Evolutionary conservation across 2,888 invertebrate genomes (phyloP).

Genomic region (Thecocarcelia acutangulata): DNA sequence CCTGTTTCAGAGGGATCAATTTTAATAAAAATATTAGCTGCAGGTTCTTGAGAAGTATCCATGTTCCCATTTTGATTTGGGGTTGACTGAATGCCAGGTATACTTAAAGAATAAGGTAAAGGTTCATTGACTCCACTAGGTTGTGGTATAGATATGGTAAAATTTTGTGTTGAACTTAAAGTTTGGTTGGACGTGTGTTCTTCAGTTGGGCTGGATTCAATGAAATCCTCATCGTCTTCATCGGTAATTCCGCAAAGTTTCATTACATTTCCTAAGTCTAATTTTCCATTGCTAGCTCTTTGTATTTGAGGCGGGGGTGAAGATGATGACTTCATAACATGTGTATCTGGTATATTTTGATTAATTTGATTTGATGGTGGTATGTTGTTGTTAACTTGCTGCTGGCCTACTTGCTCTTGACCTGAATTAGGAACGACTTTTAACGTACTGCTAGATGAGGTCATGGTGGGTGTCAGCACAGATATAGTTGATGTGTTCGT

Average conservation of each 20-base stretch:
- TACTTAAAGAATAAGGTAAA: conserved; percentile 80
- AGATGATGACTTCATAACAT: conserved; percentile 72
- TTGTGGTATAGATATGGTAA: conserved; percentile 82
- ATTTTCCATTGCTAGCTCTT: conserved; percentile 81
- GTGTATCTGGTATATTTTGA: conserved; percentile 16
- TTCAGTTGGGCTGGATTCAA: conserved; percentile 72
- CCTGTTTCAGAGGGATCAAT: conserved; percentile 76
- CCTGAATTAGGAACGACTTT: conserved; percentile 67
- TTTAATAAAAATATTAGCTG: conserved; percentile 80
- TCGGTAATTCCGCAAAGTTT: conserved; percentile 87
- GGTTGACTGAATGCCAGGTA: conserved; percentile 75
- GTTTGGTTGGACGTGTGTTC: conserved; percentile 60
- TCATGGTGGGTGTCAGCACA: conserved; percentile 61
- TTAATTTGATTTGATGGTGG: conserved; percentile 51
- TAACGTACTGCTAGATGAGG: conserved; percentile 50
- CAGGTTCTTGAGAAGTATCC: conserved; percentile 69
- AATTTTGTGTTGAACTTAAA: conserved; percentile 71
- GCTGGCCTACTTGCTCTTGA: conserved; percentile 53
- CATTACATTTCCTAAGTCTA: conserved; percentile 88
- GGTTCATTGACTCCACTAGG: conserved; percentile 78
- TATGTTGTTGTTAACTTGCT: conserved; percentile 45
- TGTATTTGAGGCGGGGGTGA: conserved; percentile 75
- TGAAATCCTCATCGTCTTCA: conserved; percentile 85
- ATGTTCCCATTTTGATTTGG: conserved; percentile 39
- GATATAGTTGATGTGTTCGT: conserved; percentile 53